Conservation (phyloP, 2,113 vertebrate species). For the Tringa solitaria region DNA sequence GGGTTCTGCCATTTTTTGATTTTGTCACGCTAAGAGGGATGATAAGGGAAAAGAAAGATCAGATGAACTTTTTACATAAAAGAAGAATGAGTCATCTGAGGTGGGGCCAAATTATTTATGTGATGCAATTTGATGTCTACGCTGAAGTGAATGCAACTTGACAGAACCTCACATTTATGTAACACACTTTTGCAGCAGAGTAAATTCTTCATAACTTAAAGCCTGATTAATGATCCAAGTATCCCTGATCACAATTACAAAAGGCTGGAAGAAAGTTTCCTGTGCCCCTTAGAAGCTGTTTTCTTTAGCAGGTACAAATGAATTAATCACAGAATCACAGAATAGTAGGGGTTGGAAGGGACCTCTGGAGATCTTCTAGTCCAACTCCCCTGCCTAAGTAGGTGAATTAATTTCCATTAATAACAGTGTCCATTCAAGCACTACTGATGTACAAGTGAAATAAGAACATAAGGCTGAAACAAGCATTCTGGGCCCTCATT, state of each 20-base stretch:
- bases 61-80: neutral
- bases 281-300: neutral
- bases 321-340: neutral
- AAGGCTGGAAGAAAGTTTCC: neutral
- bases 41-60: neutral
- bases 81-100: neutral
- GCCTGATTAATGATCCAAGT: neutral
- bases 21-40: neutral
- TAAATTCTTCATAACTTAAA: neutral
- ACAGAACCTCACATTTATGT: neutral
- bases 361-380: neutral
- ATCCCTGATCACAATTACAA: neutral
- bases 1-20: neutral
- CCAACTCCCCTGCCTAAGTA: neutral
- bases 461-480: neutral
- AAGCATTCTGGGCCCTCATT: neutral
- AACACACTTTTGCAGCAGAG: neutral
- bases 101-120: neutral
- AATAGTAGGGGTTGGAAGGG: neutral
- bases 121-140: neutral
- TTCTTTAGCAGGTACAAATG: neutral
- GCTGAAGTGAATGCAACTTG: neutral
- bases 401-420: neutral
- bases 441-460: neutral
- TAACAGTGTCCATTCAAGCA: neutral